Percentiles rank a stretch among this genome's conserved stretches.
These are phyloP conservation scores for Bothrops jararaca DNA, from an alignment of 2,113 vertebrate genomes.

Conservation along the genomic window DNA sequence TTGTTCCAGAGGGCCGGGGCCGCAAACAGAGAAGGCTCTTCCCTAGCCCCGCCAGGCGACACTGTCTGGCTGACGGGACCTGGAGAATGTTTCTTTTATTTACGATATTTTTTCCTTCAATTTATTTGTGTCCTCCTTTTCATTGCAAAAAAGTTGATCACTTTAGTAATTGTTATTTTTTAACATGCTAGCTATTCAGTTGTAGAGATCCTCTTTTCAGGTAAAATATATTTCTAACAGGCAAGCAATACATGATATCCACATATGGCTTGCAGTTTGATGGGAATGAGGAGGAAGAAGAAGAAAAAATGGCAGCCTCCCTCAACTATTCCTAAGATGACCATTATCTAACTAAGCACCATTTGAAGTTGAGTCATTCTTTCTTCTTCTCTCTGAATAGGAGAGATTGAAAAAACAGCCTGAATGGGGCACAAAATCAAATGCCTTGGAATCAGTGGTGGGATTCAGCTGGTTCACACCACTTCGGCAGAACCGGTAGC, in stretches of 20 bases:
- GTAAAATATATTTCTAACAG: neutral
- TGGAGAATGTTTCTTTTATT: no score
- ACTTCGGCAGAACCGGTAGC: no score
- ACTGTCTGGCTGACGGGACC: no score
- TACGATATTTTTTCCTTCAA: no score
- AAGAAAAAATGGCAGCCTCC: neutral
- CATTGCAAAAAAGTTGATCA: no score
- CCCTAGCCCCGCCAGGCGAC: no score
- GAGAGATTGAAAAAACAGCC: slow-evolving; percentile 38
- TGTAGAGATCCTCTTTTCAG: neutral
- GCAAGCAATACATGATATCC: no score
- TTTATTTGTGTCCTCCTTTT: no score
- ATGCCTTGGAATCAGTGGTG: neutral
- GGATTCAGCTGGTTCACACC: no score
- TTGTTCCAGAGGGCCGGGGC: no score
- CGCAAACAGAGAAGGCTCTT: no score
- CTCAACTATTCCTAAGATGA: neutral
- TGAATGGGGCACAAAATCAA: slow-evolving; percentile 45
- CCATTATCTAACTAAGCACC: neutral
- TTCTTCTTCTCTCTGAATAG: slow-evolving; percentile 48
- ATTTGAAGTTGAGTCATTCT: slow-evolving; percentile 42
- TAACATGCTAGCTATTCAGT: neutral
- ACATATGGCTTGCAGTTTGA: neutral
- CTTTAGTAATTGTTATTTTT: neutral
- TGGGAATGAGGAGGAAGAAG: neutral